Evolutionary conservation across 2,113 vertebrate species (phyloP).

Genomic region (Alectura lathami): DNA sequence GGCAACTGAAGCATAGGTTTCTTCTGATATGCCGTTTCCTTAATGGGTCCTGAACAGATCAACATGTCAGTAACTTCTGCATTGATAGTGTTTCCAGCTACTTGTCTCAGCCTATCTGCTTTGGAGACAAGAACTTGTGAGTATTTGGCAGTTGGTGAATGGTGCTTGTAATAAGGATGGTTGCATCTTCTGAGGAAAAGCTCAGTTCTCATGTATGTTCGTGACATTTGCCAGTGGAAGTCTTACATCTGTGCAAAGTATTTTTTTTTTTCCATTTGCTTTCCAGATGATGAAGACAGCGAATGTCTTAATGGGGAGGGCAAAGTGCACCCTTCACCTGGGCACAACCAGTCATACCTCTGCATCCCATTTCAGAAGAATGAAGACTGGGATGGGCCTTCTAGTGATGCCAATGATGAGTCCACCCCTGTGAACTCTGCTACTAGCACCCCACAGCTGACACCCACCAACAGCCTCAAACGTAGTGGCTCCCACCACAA

Average conservation of each 20-base stretch:
- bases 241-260: not conserved
- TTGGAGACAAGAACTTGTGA: not conserved
- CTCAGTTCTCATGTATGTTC: not conserved
- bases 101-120: not conserved
- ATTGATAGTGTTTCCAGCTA: not conserved
- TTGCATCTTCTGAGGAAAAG: not conserved
- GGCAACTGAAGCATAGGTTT: not conserved
- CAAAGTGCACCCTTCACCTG: constrained; percentile 72
- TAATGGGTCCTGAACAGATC: not conserved
- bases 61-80: not conserved
- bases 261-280: not conserved
- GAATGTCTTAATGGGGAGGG: constrained; percentile 79
- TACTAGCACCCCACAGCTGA: constrained; percentile 84
- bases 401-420: constrained; percentile 81
- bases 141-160: not conserved
- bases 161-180: not conserved
- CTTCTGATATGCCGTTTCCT: not conserved
- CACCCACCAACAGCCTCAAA: constrained; percentile 85
- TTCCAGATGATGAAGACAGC: constrained; percentile 88
- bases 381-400: constrained; percentile 82
- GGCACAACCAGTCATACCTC: constrained; percentile 91
- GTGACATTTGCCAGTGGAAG: not conserved
- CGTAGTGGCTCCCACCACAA: constrained; percentile 82
- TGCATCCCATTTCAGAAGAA: constrained; percentile 89
- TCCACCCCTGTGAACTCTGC: constrained; percentile 80